These are phyloP conservation scores for Dryoscopus gambensis DNA, from an alignment of 2,113 vertebrate species.

Conservation along the genomic window DNA sequence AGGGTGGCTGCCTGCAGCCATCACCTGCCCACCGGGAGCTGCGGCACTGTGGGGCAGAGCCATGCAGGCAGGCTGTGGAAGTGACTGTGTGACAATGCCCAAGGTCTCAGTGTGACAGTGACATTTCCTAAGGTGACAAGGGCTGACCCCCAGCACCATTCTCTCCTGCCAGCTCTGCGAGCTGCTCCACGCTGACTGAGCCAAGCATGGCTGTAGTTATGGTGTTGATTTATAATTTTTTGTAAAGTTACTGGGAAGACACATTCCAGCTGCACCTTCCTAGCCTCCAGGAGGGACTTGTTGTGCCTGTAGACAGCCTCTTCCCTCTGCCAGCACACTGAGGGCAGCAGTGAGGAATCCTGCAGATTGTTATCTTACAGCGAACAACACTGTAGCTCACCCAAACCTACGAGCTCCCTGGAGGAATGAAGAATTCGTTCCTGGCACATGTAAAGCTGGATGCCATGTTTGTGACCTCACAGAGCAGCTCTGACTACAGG, in stretches of 20 bases:
- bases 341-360: background rate
- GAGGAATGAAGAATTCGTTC: background rate
- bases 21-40: rapidly evolving
- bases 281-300: background rate
- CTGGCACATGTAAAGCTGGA: background rate
- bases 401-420: rapidly evolving
- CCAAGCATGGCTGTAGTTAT: background rate
- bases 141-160: background rate
- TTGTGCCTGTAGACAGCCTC: background rate
- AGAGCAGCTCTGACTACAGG: background rate
- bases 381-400: background rate
- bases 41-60: rapidly evolving
- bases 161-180: background rate
- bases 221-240: background rate
- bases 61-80: background rate
- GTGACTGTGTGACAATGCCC: background rate
- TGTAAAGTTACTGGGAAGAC: background rate
- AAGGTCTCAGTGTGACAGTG: background rate
- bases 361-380: background rate
- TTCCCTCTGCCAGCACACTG: background rate
- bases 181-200: background rate
- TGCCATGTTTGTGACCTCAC: background rate
- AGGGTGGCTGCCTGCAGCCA: background rate
- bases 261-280: background rate
- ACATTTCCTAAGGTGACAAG: background rate